Evolutionary conservation across 2,797 vertebrate species (phyloP).

Genomic region (Limnodromus scolopaceus): DNA sequence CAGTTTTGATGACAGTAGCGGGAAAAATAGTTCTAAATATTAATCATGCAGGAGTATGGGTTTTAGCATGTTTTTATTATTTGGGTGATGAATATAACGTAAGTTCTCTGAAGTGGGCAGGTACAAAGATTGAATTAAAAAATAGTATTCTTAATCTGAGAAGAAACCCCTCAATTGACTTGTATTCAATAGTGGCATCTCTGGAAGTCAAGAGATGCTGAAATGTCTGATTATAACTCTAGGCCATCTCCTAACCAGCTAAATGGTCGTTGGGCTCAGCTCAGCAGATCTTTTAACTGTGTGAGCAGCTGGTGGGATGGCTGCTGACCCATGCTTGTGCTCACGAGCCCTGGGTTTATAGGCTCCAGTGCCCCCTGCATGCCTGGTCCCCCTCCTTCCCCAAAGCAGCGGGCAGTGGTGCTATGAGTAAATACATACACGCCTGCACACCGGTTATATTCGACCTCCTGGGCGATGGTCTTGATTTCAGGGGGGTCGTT

Average conservation of each 20-base stretch:
- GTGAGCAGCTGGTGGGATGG: neutral
- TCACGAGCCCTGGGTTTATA: neutral
- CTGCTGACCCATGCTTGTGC: neutral
- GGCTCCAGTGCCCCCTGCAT: neutral
- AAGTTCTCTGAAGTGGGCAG: neutral
- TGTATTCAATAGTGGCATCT: neutral
- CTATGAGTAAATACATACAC: neutral
- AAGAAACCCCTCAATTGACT: neutral
- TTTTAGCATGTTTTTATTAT: neutral
- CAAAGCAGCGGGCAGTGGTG: neutral
- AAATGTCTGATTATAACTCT: neutral
- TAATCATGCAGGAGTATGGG: neutral
- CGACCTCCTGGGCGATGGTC: fast-evolving
- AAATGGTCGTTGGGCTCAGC: neutral
- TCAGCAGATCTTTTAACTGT: fast-evolving
- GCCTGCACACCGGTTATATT: fast-evolving
- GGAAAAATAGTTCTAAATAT: neutral
- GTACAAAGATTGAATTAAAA: neutral
- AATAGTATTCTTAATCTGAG: neutral
- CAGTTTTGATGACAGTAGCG: neutral
- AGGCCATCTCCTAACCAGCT: neutral
- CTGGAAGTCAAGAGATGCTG: neutral
- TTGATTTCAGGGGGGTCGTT: neutral
- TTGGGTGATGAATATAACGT: neutral
- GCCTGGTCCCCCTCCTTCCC: neutral